Evolutionary conservation across 1,140 invertebrate species (phyloP), one percentile per base, ranked within the genome.

Genomic region (Zaprionus ornatus): DNA sequence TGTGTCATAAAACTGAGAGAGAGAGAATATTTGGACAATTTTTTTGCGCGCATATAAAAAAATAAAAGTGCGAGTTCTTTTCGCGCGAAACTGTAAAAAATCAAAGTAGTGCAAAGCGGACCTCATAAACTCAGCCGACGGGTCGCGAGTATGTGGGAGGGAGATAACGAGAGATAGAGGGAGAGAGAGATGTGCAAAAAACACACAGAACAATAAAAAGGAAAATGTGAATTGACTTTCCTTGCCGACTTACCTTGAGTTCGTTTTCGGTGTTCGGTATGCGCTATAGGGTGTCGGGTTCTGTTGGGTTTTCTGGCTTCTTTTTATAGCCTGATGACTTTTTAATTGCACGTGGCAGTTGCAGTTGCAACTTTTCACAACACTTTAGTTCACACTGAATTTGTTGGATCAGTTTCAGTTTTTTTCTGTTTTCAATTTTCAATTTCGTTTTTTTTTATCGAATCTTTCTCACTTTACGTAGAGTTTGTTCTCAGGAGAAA

Each of bases 21-120:
- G 13, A 7, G 23, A 54, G 25, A 66, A 40, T 71, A 48, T 66
- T 65, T 57, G 35, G 69, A 29, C 74, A 65, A 52, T 76, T 79
- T 82, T 79, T 84, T 81, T 68, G 60, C 48, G 67, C 57, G 9
- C 50, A 77, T 67, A 66, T 66, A 82, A 81, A 69, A 75, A 82
- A 79, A 81, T 73, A 68, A 82, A 60, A 68, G 40, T 62, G 65
- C 55, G 19, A n/a, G 56, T 68, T 25, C 9, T 27, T 88, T 88
- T 88, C 85, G 59, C 75, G 40, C 9, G 81, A 90, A 90, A 90
- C 60, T 72, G 85, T 90, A 90, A 90, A 90, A 90, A 90, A 90
- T 90, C 70, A 80, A 90, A 85, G 86, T 90, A 90, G 85, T 88
- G 85, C 85, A 87, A 87, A 86, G 56, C 59, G 74, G 66, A 65